These are phyloP conservation scores for Leptinotarsa juncta DNA, from an alignment of 2,888 invertebrate species.

Conservation along the genomic window DNA sequence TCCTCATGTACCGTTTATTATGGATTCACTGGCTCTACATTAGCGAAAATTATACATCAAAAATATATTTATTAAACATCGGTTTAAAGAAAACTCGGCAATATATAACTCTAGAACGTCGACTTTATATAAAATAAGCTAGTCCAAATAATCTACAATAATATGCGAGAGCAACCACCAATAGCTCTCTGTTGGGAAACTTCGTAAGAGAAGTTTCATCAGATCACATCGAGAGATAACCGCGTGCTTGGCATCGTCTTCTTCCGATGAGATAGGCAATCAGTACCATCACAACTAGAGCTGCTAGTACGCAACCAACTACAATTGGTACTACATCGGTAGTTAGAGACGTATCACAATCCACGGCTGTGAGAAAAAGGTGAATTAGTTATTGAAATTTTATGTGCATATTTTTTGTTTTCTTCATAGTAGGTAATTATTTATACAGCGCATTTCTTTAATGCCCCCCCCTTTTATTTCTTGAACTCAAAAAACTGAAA, in stretches of 20 bases:
- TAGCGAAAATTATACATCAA: background rate
- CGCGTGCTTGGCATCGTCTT: constrained; percentile 82
- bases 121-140: background rate
- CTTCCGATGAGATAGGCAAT: constrained; percentile 94
- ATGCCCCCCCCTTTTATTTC: no score
- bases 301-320: constrained; percentile 93
- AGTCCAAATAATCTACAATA: background rate
- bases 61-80: background rate
- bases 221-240: constrained; percentile 88
- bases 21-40: no score
- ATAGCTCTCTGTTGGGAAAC: background rate
- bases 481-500: no score
- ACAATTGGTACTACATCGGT: constrained; percentile 96
- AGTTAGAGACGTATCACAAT: constrained; percentile 79
- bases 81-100: background rate
- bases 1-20: no score
- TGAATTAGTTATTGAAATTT: no score
- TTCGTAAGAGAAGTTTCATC: constrained; percentile 42
- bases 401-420: no score
- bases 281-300: constrained; percentile 90
- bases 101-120: background rate
- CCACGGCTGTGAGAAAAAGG: constrained; percentile 70
- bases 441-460: no score
- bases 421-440: no score
- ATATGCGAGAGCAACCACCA: background rate